Conservation (phyloP, 2,888 invertebrate species). For the Elaeidobius kamerunicus region DNA sequence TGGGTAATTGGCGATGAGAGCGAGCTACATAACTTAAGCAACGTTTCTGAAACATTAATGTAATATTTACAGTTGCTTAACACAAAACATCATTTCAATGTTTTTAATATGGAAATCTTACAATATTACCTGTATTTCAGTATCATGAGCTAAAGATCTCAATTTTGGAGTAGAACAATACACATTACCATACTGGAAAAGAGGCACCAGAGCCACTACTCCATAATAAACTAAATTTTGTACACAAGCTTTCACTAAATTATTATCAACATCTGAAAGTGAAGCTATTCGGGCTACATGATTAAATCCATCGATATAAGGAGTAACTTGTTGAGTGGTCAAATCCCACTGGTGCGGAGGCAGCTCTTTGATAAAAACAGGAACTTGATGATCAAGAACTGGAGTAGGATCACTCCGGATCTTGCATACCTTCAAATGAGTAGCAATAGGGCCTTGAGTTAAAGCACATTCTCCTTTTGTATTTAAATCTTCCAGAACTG, state of each 20-base stretch:
- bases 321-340: conserved; percentile 85
- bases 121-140: conserved; percentile 49
- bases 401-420: conserved; percentile 76
- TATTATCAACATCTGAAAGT: conserved; percentile 89
- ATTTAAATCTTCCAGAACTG: conserved; percentile 80
- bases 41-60: conserved; percentile 48
- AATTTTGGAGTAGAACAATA: conserved; percentile 61
- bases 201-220: conserved; percentile 58
- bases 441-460: conserved; percentile 80
- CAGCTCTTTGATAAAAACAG: conserved; percentile 60
- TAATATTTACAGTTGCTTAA: no score
- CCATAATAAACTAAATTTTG: conserved; percentile 85
- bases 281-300: conserved; percentile 87
- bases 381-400: conserved; percentile 88
- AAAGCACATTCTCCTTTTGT: conserved; percentile 55
- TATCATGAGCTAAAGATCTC: conserved; percentile 52
- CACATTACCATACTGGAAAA: conserved; percentile 66
- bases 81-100: no score
- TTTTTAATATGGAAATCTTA: no score
- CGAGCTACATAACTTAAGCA: conserved; percentile 46
- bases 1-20: conserved; percentile 50
- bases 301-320: conserved; percentile 89
- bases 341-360: conserved; percentile 79
- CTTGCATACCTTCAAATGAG: conserved; percentile 84
- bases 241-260: conserved; percentile 90